Evolutionary conservation across 2,888 invertebrate genomes (phyloP).

Genomic region (Aphodius sticticus): DNA sequence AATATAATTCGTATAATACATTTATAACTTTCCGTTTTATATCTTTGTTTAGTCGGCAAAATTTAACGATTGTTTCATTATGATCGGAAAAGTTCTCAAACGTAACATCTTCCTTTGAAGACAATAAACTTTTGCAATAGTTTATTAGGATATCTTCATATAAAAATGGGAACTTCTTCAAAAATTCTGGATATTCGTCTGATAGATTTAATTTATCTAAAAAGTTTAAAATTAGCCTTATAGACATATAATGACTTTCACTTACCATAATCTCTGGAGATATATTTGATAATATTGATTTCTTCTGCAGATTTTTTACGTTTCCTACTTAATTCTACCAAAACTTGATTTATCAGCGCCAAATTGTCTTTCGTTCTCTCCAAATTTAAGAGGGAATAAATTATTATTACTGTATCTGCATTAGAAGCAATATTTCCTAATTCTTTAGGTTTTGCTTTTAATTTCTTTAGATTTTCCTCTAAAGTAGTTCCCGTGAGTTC

Average conservation of each 20-base stretch:
- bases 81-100: conserved; percentile 19
- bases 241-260: neutral
- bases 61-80: conserved; percentile 18
- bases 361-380: neutral
- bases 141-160: conserved; percentile 25
- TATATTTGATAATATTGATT: conserved; percentile 16
- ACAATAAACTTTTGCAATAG: conserved; percentile 22
- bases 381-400: conserved; percentile 26
- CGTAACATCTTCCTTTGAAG: conserved; percentile 8
- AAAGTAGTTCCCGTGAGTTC: neutral
- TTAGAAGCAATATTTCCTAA: neutral
- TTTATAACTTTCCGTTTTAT: conserved; percentile 5
- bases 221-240: neutral
- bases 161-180: conserved; percentile 29
- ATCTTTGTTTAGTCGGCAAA: neutral
- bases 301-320: conserved; percentile 13
- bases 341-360: neutral
- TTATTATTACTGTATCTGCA: conserved; percentile 18
- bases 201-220: neutral
- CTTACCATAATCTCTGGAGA: conserved; percentile 21
- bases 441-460: neutral
- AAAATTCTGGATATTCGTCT: conserved; percentile 9
- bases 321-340: conserved; percentile 24
- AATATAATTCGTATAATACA: conserved; percentile 26
- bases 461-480: neutral